Evolutionary conservation across 2,113 vertebrate genomes (phyloP).

Genomic region (Halichoerus grypus): DNA sequence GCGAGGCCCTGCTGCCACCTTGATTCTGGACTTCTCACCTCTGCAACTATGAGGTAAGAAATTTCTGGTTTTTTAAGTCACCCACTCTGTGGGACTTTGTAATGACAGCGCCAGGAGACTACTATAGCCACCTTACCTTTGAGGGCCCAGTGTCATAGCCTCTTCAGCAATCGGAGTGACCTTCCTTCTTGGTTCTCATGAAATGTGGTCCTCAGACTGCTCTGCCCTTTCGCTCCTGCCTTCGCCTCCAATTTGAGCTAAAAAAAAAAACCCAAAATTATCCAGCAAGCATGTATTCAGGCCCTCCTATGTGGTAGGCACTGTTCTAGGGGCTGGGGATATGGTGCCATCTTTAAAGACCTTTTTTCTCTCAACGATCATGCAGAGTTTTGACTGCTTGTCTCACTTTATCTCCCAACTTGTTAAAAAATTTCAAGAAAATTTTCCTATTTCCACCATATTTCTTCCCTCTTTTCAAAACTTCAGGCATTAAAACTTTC

Average conservation of each 20-base stretch:
- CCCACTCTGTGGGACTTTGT: not conserved
- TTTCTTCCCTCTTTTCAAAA: conserved; percentile 37
- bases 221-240: not conserved
- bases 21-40: not conserved
- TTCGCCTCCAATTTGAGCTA: not conserved
- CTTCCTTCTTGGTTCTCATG: not conserved
- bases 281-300: not conserved
- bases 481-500: conserved; percentile 55
- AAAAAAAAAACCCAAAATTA: not conserved
- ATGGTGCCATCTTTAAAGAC: not conserved
- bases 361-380: not conserved
- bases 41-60: not conserved
- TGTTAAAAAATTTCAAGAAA: conserved; percentile 34
- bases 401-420: not conserved
- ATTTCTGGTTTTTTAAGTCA: not conserved
- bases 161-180: not conserved
- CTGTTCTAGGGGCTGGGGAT: not conserved
- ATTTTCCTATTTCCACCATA: not conserved
- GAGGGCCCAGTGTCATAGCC: not conserved
- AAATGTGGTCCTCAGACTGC: not conserved
- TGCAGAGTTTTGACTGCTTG: not conserved
- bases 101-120: not conserved
- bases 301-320: not conserved
- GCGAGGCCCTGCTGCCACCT: not conserved
- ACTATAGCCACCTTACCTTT: not conserved